Percentiles rank a stretch among this genome's conserved stretches.
Conservation (phyloP, 2,888 invertebrate species). For the Hanleya hanleyi region DNA sequence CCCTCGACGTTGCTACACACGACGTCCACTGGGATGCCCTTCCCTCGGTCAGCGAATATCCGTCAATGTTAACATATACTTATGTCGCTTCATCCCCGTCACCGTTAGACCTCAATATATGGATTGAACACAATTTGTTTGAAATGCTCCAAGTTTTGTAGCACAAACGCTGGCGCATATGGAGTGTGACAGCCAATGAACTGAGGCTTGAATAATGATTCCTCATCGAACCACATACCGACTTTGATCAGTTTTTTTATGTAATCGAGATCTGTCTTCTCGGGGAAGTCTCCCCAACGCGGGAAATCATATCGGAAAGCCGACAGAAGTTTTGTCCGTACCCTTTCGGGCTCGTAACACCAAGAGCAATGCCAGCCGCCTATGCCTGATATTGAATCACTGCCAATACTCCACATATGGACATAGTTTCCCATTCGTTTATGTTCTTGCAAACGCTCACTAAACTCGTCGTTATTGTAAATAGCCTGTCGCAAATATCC, state of each 20-base stretch:
- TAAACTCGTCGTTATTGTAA: background rate
- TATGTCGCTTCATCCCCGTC: too few species aligned
- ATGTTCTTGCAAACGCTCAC: background rate
- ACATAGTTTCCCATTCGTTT: conserved; percentile 44
- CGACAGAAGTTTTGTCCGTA: conserved; percentile 75
- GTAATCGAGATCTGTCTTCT: conserved; percentile 77
- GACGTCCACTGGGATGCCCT: too few species aligned
- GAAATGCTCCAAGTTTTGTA: background rate
- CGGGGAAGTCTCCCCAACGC: conserved; percentile 62
- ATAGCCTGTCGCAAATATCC: background rate
- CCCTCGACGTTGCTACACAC: too few species aligned
- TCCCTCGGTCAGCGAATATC: too few species aligned
- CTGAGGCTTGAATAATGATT: background rate
- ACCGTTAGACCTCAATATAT: too few species aligned
- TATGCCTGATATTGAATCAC: conserved; percentile 77
- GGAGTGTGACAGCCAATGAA: background rate
- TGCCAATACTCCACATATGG: conserved; percentile 44
- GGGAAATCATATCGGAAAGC: conserved; percentile 68
- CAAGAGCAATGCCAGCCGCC: conserved; percentile 83
- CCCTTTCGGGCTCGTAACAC: conserved; percentile 78
- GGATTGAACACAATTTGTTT: conserved; percentile 5
- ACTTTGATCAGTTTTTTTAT: conserved; percentile 79
- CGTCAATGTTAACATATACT: too few species aligned
- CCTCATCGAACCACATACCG: conserved; percentile 79
- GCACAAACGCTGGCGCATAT: conserved; percentile 1